Base-by-base conservation (phyloP, 2,797 vertebrate genomes). In the Darevskia nairensis region DNA sequence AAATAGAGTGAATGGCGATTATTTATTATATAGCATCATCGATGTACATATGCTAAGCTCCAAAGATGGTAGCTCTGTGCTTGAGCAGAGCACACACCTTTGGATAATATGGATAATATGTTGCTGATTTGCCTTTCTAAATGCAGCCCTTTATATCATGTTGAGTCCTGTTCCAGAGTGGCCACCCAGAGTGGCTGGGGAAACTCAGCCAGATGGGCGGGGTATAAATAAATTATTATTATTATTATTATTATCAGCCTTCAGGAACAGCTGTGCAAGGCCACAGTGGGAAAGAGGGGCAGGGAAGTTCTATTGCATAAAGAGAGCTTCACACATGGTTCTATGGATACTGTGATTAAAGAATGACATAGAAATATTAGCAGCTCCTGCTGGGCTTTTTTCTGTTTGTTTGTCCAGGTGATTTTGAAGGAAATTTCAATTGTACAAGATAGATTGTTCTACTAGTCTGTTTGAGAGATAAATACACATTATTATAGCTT, bases 371-470 rank as follows among this genome's bases (percentile, higher is more conserved):
- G 50, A 50, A 50, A 50, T 50, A 50, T 50, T 50, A 50, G 50
- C 50, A 50, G 50, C 50, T 50, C 11, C 50, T 50, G 3, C 11
- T 13, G 50, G 50, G 50, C 11, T 50, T 50, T 41, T 50, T 50
- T 50, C 50, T 50, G 50, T 50, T 50, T 13, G 50, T 50, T 50
- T 50, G 50, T 13, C 50, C 50, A 50, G 17, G 9, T 86, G 81
- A 11, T 39, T 61, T 89, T 69, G 80, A 89, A 89, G 39, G 66
- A 89, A 78, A 8, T 39, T 81, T 0, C 32, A 11, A 27, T 91
- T 89, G 71, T 44, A 55, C 75, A 46, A 88, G 44, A 32, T 9
- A 72, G 1, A 11, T 84, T 8, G 39, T 80, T 68, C 19, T 69
- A 7, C 2, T 39, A 0, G 1, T 82, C 1, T 0, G 3, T 1